Conservation (phyloP, 2,113 vertebrate species). For the Heterochromis multidens region DNA sequence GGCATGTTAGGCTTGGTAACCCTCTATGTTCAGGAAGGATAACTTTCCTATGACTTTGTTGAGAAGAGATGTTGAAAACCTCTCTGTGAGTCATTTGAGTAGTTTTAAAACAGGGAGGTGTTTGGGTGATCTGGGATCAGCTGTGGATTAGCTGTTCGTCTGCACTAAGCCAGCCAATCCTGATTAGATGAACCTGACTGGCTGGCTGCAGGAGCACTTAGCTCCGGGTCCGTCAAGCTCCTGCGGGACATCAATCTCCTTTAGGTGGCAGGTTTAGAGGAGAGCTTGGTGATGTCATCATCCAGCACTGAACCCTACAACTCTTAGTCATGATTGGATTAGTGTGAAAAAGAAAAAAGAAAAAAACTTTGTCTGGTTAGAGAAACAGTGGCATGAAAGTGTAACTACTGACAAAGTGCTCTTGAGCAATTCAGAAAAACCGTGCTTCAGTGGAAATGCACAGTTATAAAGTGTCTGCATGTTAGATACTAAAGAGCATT, state of each 20-base stretch:
- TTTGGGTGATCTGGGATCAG: conserved; percentile 32
- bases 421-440: background rate
- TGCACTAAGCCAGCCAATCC: background rate
- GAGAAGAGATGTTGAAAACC: background rate
- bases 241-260: conserved; percentile 35
- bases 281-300: conserved; percentile 21
- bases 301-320: background rate
- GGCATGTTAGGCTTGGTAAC: background rate
- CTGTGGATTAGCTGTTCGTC: conserved; percentile 18
- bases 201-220: conserved; percentile 30
- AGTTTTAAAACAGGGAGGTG: background rate
- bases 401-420: background rate
- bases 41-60: background rate
- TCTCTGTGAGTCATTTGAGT: background rate
- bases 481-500: background rate
- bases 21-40: too few relatives aligned
- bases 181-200: conserved; percentile 38
- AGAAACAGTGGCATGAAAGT: background rate
- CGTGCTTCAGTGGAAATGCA: background rate
- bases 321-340: conserved; percentile 31
- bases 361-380: background rate
- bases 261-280: conserved; percentile 51
- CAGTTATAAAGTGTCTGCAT: background rate
- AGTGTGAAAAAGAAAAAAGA: background rate
- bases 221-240: conserved; percentile 17